These are phyloP conservation scores for Amphibalanus amphitrite DNA, from an alignment of 1,140 invertebrate genomes.

Conservation along the genomic window DNA sequence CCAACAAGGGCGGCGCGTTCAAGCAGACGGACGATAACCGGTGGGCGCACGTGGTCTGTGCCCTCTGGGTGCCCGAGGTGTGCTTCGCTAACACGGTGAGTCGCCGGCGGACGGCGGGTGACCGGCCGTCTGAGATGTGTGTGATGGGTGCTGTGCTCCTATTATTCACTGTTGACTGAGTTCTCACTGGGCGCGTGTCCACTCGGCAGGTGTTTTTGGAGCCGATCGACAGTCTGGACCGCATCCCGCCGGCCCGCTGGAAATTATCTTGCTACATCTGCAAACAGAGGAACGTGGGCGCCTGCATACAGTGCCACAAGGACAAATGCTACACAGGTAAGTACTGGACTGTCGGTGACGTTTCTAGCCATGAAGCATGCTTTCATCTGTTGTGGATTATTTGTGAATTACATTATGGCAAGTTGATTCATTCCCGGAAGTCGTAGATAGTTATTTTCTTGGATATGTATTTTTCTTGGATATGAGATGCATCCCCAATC, in stretches of 20 bases:
- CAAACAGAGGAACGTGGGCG: conserved; percentile 79
- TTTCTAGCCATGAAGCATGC: no score
- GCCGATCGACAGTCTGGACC: conserved; percentile 77
- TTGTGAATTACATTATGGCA: no score
- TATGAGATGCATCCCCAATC: no score
- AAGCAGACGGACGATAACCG: conserved; percentile 91
- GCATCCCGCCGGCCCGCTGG: conserved; percentile 87
- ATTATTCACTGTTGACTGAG: no score
- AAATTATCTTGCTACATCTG: conserved; percentile 91
- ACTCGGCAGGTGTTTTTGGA: neutral
- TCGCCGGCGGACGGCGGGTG: no score
- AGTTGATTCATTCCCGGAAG: no score
- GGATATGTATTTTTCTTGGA: no score
- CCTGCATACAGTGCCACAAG: conserved; percentile 96
- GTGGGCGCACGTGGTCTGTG: conserved; percentile 98
- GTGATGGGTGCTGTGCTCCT: no score
- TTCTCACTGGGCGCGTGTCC: no score
- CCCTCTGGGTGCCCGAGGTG: conserved; percentile 97
- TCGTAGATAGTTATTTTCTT: no score
- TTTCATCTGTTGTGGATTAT: no score
- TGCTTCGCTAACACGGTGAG: conserved; percentile 81
- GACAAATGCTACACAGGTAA: conserved; percentile 71
- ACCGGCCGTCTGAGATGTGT: no score
- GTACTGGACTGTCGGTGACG: neutral
- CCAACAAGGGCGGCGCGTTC: conserved; percentile 94